phyloP scores from a whole-genome alignment of 1,140 invertebrate genomes.

The Pseudomyrmex concolor region DNA sequence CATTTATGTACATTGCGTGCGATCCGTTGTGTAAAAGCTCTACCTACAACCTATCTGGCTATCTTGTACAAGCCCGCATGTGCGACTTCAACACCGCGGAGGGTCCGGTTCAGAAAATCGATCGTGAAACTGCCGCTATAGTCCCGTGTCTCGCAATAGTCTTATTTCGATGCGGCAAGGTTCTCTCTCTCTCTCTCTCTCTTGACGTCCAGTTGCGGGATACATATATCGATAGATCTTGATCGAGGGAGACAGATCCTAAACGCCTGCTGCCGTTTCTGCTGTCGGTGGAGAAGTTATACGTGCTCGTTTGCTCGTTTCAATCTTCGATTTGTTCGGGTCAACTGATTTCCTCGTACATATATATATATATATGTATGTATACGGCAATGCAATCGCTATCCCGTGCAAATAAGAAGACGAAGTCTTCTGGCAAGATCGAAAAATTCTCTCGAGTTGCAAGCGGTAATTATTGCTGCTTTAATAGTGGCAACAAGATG shows the following conservation, averaged over 20 bases:
- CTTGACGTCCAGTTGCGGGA: neutral
- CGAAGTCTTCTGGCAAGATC: neutral
- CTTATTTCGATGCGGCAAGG: constrained; percentile 27
- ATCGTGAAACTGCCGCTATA: constrained; percentile 30
- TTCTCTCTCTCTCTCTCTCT: too few species aligned
- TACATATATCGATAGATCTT: constrained; percentile 33
- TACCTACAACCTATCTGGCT: constrained; percentile 26
- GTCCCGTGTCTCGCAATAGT: constrained; percentile 41
- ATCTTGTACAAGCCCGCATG: constrained; percentile 20
- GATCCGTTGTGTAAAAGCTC: constrained; percentile 35
- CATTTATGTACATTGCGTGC: constrained; percentile 23
- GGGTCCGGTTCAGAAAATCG: constrained; percentile 42
- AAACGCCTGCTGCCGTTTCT: constrained; percentile 7
- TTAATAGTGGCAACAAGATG: too few species aligned
- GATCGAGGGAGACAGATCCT: constrained; percentile 21
- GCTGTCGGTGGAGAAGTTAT: neutral
- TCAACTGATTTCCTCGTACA: too few species aligned
- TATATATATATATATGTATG: too few species aligned
- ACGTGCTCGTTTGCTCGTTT: neutral
- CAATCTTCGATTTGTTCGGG: neutral
- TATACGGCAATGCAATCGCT: neutral
- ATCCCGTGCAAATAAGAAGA: neutral
- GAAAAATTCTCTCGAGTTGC: neutral
- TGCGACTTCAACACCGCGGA: constrained; percentile 34
- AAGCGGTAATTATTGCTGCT: neutral